Conservation (phyloP, 2,797 vertebrate genomes). For the Numenius phaeopus region DNA sequence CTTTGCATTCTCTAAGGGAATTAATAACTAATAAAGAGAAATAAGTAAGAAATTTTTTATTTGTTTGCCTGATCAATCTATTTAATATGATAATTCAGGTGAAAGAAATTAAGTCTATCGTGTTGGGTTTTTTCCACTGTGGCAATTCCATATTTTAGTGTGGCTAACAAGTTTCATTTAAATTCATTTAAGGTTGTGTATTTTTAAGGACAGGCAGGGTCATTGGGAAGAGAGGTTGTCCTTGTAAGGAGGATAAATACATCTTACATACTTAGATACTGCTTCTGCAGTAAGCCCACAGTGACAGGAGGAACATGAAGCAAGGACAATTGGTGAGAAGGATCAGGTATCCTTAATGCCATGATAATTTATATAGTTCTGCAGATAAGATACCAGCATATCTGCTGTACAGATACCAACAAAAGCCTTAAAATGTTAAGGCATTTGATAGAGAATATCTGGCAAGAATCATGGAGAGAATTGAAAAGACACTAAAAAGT, state of each 20-base stretch:
- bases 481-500: neutral
- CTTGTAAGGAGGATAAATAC: neutral
- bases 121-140: neutral
- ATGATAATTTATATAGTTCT: neutral
- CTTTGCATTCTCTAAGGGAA: neutral
- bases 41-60: neutral
- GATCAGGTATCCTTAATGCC: neutral
- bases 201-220: neutral
- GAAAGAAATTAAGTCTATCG: neutral
- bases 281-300: neutral
- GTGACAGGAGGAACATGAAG: neutral
- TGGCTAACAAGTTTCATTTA: neutral
- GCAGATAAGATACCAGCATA: neutral
- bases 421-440: neutral
- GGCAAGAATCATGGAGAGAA: neutral
- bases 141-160: neutral
- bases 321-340: neutral
- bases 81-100: neutral
- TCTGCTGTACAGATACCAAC: neutral
- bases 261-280: neutral
- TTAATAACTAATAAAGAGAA: neutral
- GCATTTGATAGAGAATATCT: neutral
- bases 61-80: neutral
- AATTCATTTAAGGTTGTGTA: neutral
- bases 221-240: neutral